Base-by-base conservation (phyloP, 2,888 invertebrate genomes). In the Acronicta leporina region DNA sequence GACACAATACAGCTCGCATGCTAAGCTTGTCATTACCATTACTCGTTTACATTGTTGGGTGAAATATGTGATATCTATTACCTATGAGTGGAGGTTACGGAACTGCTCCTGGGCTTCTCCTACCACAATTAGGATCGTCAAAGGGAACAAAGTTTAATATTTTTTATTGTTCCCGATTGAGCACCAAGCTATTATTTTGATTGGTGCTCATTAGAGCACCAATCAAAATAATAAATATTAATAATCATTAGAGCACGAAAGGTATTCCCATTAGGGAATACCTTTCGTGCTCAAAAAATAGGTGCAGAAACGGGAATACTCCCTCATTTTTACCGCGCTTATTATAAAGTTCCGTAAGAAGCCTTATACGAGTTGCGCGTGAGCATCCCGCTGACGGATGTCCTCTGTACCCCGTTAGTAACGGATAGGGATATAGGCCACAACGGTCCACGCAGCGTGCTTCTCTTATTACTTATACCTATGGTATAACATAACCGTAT, bases 381-480 rank as follows among this genome's bases (percentile, higher is more conserved):
- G 51, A 33, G 62, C 60, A 72, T 68, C 60, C 61, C 66, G 51
- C 52, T 63, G 81, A 73, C 87, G 89, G 86, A 87, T 87, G 83
- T 87, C 87, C 84, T 82, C 75, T 73, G 83, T 67, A 77, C 69
- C 71, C 87, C 88, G 87, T 87, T 85, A 87, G 62, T 77, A 79
- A 75, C 85, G 79, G 85, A 81, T 78, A 81, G 81, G 78, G 83
- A 87, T 86, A 86, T 86, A 75, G 89, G 87, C 47, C 87, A 73
- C 86, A 86, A 84, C 84, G 87, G 83, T 84, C 63, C 60, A 51
- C 13, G 27, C 43, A 15, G 46, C 35, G 15, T 16, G 52, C 53
- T 50, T 45, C 57, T 69, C 60, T 69, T 72, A 71, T 70, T 61
- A n/a, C n/a, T n/a, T n/a, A 78, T 62, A 20, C 4, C 20, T 20